A percentile compares a stretch with the other conserved stretches of the same genome.
These are phyloP conservation scores for Ormyrus pomaceus DNA, from an alignment of 2,888 invertebrate genomes.

Conservation along the genomic window DNA sequence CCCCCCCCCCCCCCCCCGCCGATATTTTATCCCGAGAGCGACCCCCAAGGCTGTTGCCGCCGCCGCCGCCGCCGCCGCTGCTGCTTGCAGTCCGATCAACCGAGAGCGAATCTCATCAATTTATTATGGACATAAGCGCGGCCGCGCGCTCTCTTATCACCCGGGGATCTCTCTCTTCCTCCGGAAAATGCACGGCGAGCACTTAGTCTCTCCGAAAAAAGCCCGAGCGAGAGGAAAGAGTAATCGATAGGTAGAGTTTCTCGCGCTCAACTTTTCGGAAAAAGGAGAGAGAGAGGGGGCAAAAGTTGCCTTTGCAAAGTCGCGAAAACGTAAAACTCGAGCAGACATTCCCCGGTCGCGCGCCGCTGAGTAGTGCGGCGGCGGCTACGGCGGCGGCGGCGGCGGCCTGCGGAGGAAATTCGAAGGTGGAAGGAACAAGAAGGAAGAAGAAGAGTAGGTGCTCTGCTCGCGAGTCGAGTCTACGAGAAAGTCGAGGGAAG, in stretches of 20 bases:
- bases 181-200: constrained; percentile 50
- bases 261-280: constrained; percentile 17
- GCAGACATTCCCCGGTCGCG: constrained; percentile 41
- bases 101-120: constrained; percentile 49
- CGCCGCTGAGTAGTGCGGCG: constrained; percentile 19
- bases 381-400: no score
- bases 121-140: constrained; percentile 51
- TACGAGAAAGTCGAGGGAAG: constrained; percentile 76
- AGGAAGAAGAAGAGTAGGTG: constrained; percentile 60
- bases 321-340: constrained; percentile 55
- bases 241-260: constrained; percentile 54
- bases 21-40: constrained; percentile 26
- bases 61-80: background rate
- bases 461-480: constrained; percentile 64
- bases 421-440: constrained; percentile 62
- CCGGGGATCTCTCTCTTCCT: constrained; percentile 31
- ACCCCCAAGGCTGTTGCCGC: constrained; percentile 10
- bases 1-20: background rate
- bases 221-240: background rate
- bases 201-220: constrained; percentile 30
- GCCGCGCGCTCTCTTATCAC: constrained; percentile 39
- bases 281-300: background rate
- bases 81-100: constrained; percentile 34
- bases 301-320: constrained; percentile 56
- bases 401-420: constrained; percentile 59